Conservation (phyloP, 1,140 invertebrate species). For the Brachystomella parvula region DNA sequence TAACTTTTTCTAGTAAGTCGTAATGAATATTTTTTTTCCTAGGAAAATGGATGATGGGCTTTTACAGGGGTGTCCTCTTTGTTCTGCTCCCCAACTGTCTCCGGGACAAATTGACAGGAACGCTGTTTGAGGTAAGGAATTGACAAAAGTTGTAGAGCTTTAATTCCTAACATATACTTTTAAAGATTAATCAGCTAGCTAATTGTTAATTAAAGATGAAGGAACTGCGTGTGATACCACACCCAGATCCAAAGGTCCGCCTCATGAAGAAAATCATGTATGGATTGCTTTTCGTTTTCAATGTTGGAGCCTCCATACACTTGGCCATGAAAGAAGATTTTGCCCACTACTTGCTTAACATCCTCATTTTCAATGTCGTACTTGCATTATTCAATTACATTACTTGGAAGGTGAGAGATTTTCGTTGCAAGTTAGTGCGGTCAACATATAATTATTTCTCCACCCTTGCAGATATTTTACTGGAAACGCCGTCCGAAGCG, state of each 20-base stretch:
- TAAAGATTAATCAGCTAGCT: too few relatives aligned
- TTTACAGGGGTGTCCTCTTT: constrained; percentile 7
- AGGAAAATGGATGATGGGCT: constrained; percentile 12
- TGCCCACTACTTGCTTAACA: constrained; percentile 8
- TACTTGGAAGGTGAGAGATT: constrained; percentile 1
- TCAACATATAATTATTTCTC: too few relatives aligned
- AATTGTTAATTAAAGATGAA: background rate
- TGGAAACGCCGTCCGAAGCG: background rate
- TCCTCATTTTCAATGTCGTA: constrained; percentile 4
- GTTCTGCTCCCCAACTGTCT: background rate
- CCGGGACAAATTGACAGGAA: constrained; percentile 1
- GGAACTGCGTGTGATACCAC: background rate
- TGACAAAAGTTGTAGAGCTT: background rate
- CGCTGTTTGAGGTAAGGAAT: background rate
- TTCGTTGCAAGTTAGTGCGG: background rate
- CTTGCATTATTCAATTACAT: background rate
- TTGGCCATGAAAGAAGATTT: constrained; percentile 7
- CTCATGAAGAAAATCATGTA: background rate
- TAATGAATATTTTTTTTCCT: background rate
- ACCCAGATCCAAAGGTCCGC: background rate
- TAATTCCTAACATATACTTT: too few relatives aligned
- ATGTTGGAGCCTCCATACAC: background rate
- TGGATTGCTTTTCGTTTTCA: constrained; percentile 3
- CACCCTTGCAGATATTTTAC: constrained; percentile 5
- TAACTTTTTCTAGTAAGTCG: background rate